phyloP scores from a whole-genome alignment of 2,113 vertebrate species.

The Planiliza haematocheilus region DNA sequence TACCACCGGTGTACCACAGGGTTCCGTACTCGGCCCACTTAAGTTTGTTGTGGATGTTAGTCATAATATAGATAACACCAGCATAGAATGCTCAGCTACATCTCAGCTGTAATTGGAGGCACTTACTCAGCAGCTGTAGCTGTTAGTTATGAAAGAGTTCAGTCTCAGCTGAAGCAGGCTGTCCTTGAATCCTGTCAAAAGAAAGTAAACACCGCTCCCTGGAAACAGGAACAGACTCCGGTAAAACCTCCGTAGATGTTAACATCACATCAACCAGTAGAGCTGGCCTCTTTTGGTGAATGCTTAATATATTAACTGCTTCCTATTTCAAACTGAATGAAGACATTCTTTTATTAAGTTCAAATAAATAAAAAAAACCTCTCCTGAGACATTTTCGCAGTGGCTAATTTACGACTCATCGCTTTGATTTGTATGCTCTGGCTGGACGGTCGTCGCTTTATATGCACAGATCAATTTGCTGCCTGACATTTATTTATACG shows the following conservation, averaged over 20 bases:
- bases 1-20: background rate
- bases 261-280: background rate
- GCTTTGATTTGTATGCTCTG: background rate
- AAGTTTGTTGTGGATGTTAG: slow-evolving; percentile 1
- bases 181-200: slow-evolving; percentile 4
- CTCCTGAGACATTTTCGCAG: no score
- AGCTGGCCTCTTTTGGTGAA: no score
- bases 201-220: slow-evolving; percentile 9
- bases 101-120: background rate
- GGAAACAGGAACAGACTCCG: background rate
- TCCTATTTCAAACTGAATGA: background rate
- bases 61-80: background rate
- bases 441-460: slow-evolving; percentile 34
- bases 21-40: background rate
- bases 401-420: no score
- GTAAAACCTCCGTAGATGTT: background rate
- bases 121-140: slow-evolving; percentile 4
- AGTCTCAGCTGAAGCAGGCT: background rate
- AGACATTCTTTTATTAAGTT: no score
- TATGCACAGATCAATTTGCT: slow-evolving; percentile 37
- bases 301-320: background rate
- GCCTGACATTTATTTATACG: slow-evolving; percentile 44
- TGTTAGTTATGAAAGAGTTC: background rate
- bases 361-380: no score
- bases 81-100: background rate